Conservation (phyloP, 1,140 invertebrate species). For the Dysdera silvatica region DNA sequence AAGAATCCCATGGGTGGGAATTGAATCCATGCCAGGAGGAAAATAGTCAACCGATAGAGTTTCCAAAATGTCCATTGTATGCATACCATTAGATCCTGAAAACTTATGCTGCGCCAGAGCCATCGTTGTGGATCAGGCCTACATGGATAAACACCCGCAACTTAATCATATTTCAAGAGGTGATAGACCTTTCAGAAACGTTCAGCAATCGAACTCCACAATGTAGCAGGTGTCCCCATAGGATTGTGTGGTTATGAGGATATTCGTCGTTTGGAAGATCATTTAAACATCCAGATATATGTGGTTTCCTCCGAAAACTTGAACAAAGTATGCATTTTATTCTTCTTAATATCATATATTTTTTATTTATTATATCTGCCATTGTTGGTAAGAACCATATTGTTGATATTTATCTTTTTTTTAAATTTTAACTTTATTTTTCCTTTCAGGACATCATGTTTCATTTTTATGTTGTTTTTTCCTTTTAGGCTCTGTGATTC, state of each 20-base stretch:
- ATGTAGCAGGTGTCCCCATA: neutral
- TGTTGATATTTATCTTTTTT: too few relatives aligned
- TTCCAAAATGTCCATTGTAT: neutral
- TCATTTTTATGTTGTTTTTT: too few relatives aligned
- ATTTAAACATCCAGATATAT: neutral
- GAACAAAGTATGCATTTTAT: neutral
- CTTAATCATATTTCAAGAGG: neutral
- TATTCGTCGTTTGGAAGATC: neutral
- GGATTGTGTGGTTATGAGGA: neutral
- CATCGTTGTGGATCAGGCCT: too few relatives aligned
- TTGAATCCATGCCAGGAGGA: neutral
- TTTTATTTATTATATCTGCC: too few relatives aligned
- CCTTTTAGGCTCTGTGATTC: too few relatives aligned
- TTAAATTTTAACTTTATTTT: too few relatives aligned
- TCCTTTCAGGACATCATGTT: too few relatives aligned
- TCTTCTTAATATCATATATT: too few relatives aligned
- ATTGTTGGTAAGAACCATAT: too few relatives aligned
- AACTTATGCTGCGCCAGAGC: too few relatives aligned
- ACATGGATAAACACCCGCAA: too few relatives aligned
- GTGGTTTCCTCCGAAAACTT: neutral
- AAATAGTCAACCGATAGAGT: neutral
- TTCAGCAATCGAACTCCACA: neutral
- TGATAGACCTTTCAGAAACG: neutral
- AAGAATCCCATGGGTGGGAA: too few relatives aligned
- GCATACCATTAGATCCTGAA: neutral